phyloP scores from a whole-genome alignment of 1,140 invertebrate genomes.

The Aphis gossypii region DNA sequence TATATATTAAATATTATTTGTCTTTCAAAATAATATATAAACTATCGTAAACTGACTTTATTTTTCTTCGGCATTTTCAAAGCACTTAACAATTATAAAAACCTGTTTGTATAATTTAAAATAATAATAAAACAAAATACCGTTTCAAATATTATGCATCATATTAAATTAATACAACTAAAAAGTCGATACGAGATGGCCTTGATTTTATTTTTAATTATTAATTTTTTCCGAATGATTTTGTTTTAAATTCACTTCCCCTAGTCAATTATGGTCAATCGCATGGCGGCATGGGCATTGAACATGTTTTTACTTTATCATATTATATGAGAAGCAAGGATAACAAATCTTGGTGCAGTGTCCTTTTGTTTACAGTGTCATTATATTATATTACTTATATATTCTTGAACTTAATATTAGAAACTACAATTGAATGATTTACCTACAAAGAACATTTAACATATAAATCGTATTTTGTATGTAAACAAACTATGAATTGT shows the following conservation, averaged over 20 bases:
- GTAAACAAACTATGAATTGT: not conserved
- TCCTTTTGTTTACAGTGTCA: not conserved
- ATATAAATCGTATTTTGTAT: not conserved
- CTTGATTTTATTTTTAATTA: not conserved
- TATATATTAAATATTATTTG: not conserved
- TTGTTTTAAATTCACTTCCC: not conserved
- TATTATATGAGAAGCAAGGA: not conserved
- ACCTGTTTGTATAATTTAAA: not conserved
- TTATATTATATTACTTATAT: not conserved
- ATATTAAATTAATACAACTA: not conserved
- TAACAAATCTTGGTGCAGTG: not conserved
- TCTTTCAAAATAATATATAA: not conserved
- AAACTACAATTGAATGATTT: not conserved
- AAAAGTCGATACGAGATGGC: not conserved
- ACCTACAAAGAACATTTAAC: not conserved
- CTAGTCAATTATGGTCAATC: not conserved
- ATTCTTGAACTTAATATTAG: not conserved
- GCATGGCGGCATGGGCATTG: not conserved
- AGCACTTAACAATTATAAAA: not conserved
- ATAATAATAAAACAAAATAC: not conserved
- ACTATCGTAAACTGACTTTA: not conserved
- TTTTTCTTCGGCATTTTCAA: not conserved
- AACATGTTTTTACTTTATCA: not conserved
- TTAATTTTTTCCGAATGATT: not conserved
- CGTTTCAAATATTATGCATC: not conserved